Conservation (phyloP, 2,797 vertebrate species). For the Myotis daubentonii region DNA sequence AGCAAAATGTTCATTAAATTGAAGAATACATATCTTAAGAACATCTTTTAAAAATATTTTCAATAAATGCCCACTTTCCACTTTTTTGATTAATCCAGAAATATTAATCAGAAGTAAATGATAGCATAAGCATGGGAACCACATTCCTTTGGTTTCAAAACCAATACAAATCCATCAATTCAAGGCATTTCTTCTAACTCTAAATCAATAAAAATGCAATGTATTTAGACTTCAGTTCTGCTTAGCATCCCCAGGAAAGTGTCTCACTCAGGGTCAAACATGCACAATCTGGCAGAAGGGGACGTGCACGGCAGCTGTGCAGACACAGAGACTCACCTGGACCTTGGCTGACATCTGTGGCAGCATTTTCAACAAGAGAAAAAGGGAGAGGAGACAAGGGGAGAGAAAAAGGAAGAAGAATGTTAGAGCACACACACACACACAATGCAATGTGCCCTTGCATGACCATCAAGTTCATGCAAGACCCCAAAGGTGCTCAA, state of each 20-base stretch:
- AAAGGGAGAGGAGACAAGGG: conserved; percentile 78
- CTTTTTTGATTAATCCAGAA: conserved; percentile 53
- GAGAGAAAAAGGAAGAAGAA: conserved; percentile 82
- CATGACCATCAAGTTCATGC: conserved; percentile 94
- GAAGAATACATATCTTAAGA: not conserved
- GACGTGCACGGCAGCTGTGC: conserved; percentile 69
- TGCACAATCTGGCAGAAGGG: conserved; percentile 62
- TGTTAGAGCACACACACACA: conserved; percentile 88
- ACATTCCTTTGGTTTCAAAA: conserved; percentile 58
- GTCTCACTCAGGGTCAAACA: conserved; percentile 68
- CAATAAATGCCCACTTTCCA: conserved; percentile 21
- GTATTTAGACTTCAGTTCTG: conserved; percentile 6
- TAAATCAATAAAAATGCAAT: conserved; percentile 55
- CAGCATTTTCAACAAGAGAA: conserved; percentile 86
- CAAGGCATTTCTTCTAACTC: conserved; percentile 46
- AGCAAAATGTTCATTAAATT: conserved; percentile 30
- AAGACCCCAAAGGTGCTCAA: conserved; percentile 86
- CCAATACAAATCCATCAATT: conserved; percentile 16
- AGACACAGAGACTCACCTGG: conserved; percentile 93
- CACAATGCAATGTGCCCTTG: conserved; percentile 87
- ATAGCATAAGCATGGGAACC: conserved; percentile 15
- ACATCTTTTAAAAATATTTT: conserved; percentile 49
- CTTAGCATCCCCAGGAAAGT: conserved; percentile 11
- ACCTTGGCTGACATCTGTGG: conserved; percentile 92
- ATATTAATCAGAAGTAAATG: conserved; percentile 39